A percentile compares a stretch with the other conserved stretches of the same genome.
Conservation (phyloP, 2,888 invertebrate species). For the Portevinia maculata region DNA sequence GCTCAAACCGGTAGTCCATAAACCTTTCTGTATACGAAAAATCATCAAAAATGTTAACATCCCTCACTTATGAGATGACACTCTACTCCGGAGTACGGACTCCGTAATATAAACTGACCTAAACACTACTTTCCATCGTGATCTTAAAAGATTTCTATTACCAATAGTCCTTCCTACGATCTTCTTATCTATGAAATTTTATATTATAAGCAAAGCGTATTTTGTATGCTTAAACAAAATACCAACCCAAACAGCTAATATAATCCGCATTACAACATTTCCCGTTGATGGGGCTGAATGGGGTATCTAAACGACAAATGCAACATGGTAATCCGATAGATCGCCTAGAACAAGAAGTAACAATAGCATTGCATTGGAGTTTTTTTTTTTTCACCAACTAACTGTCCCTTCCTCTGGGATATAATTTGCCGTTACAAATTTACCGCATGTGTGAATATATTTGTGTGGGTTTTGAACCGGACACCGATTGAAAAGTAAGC, state of each 20-base stretch:
- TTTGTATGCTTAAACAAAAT: background rate
- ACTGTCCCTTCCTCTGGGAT: slow-evolving; percentile 34
- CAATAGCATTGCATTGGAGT: slow-evolving; percentile 41
- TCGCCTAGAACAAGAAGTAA: slow-evolving; percentile 49
- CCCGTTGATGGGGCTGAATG: slow-evolving; percentile 18
- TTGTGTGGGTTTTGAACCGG: slow-evolving; percentile 61
- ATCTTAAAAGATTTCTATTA: background rate
- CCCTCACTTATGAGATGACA: too few relatives aligned
- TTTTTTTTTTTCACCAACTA: slow-evolving; percentile 15
- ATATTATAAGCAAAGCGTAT: slow-evolving; percentile 4
- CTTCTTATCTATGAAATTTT: slow-evolving; percentile 34
- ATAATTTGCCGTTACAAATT: slow-evolving; percentile 28
- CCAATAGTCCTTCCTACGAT: background rate
- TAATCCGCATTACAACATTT: slow-evolving; percentile 52
- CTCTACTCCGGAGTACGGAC: too few relatives aligned
- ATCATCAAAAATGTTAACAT: too few relatives aligned
- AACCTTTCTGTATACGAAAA: too few relatives aligned
- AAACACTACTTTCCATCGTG: slow-evolving; percentile 21
- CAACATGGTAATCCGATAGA: slow-evolving; percentile 68
- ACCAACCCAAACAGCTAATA: background rate
- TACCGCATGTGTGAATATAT: slow-evolving; percentile 21
- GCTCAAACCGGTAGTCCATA: too few relatives aligned
- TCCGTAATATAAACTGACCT: background rate
- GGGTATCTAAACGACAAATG: slow-evolving; percentile 48
- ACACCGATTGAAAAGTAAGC: slow-evolving; percentile 61